Evolutionary conservation across 1,140 invertebrate species (phyloP), one percentile per base, ranked within the genome.

Genomic region (Musca vetustissima): DNA sequence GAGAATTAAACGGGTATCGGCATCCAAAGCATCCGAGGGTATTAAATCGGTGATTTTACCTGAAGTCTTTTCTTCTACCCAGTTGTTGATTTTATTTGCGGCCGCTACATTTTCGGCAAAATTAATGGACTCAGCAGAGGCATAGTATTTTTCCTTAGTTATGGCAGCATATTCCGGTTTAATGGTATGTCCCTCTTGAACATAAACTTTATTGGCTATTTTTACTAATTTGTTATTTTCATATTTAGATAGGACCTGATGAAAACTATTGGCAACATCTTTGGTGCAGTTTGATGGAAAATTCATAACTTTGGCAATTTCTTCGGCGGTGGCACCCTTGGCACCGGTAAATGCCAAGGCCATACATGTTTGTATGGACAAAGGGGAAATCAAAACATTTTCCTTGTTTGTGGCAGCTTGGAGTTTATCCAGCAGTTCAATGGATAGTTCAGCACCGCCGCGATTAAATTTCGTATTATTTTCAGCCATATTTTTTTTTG

Each of bases 11-110:
- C 83, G 86, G 71, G 88, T 89, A 28, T 84, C 73, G n/a, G 77
- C 71, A 68, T 86, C 73, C 4, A 92, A 83, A 71, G 82, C 82
- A 74, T 84, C 87, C 73, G 81, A 67, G 25, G 83, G 73, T 36
- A 94, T 82, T 13, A 93, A 80, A 76, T 92, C 83, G 70, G 87
- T 87, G 68, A 94, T 92, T 80, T 89, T 90, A 55, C 90, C 83
- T 69, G 90, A 86, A 0, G 93, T 95, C 77, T 90, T 86, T n/a
- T 85, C 74, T 75, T 89, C 86, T 4, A 94, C 89, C 91, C 90
- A 93, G 8, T 71, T 66, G 76, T 93, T 93, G 13, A 93, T 91
- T 6, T 72, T 76, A 13, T 83, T 70, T 1, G 87, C 84, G n/a
- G 85, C 77, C 11, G 76, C 73, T 48, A 75, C 70, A 43, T 70